These are phyloP conservation scores for Coregonus ussuriensis DNA, from an alignment of 2,797 vertebrate species.

Conservation along the genomic window DNA sequence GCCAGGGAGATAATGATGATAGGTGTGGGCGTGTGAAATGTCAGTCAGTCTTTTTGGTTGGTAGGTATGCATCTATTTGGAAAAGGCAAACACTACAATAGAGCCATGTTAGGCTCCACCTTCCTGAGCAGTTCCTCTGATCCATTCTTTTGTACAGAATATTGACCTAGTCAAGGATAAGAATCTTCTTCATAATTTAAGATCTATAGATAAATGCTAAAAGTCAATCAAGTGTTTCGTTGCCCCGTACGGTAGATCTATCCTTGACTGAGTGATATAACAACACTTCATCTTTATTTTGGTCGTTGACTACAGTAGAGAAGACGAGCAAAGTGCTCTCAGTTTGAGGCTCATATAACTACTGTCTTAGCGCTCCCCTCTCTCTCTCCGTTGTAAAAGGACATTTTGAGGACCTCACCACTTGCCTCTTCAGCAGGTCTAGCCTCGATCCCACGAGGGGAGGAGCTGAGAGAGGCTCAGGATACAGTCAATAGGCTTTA, in stretches of 20 bases:
- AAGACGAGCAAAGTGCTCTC: slow-evolving; percentile 42
- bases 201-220: slow-evolving; percentile 36
- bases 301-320: slow-evolving; percentile 49
- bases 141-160: slow-evolving; percentile 55
- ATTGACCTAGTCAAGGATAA: slow-evolving; percentile 54
- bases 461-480: slow-evolving; percentile 36
- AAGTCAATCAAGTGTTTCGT: not conserved
- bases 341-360: slow-evolving; percentile 42
- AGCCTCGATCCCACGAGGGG: slow-evolving; percentile 38
- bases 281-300: slow-evolving; percentile 41
- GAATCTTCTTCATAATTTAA: slow-evolving; percentile 45
- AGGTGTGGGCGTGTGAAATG: slow-evolving; percentile 46
- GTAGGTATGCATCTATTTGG: slow-evolving; percentile 67
- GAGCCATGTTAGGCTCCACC: slow-evolving; percentile 65
- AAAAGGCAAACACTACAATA: slow-evolving; percentile 76
- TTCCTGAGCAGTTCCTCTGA: slow-evolving; percentile 77
- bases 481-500: slow-evolving; percentile 29
- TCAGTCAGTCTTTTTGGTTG: slow-evolving; percentile 62
- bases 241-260: slow-evolving; percentile 4
- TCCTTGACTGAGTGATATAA: slow-evolving; percentile 11
- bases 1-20: slow-evolving; percentile 50
- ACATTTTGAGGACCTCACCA: slow-evolving; percentile 36
- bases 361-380: slow-evolving; percentile 51
- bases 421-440: slow-evolving; percentile 30
- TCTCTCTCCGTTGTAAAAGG: slow-evolving; percentile 27